Percentiles rank a stretch among this genome's conserved stretches.
Conservation (phyloP, 2,888 invertebrate genomes). For the Elgonia sp. region DNA sequence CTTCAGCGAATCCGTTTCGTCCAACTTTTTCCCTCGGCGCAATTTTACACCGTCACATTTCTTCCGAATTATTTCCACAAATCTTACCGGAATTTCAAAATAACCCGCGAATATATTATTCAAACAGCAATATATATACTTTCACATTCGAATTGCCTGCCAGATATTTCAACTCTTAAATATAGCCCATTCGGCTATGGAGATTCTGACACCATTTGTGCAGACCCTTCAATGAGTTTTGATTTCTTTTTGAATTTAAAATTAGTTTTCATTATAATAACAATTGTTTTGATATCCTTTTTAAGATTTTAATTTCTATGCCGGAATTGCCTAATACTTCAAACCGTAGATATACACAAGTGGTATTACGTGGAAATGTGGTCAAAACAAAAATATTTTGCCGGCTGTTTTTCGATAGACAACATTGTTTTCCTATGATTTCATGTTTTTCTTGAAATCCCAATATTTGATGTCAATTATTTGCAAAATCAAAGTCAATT, state of each 20-base stretch:
- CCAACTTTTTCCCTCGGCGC: constrained; percentile 38
- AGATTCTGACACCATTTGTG: background rate
- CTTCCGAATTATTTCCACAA: constrained; percentile 42
- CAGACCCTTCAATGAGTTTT: too few relatives aligned
- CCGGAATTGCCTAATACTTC: constrained; percentile 65
- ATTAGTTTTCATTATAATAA: too few relatives aligned
- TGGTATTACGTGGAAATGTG: constrained; percentile 39
- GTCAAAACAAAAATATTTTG: constrained; percentile 64
- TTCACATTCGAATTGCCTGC: constrained; percentile 7
- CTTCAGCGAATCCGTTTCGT: constrained; percentile 37
- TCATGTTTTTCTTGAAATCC: constrained; percentile 31
- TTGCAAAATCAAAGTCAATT: too few relatives aligned
- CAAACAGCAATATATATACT: constrained; percentile 15
- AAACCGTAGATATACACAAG: constrained; percentile 58
- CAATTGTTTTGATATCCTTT: constrained; percentile 29
- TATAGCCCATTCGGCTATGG: background rate
- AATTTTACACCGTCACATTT: constrained; percentile 58
- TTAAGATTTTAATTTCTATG: constrained; percentile 72
- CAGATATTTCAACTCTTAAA: constrained; percentile 19
- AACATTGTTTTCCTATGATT: constrained; percentile 37
- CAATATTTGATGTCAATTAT: too few relatives aligned
- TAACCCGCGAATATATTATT: constrained; percentile 41
- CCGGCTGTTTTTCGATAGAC: constrained; percentile 48
- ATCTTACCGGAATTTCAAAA: constrained; percentile 47
- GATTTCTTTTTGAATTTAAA: too few relatives aligned